phyloP scores from a whole-genome alignment of 2,113 vertebrate species.

The Apaloderma vittatum region DNA sequence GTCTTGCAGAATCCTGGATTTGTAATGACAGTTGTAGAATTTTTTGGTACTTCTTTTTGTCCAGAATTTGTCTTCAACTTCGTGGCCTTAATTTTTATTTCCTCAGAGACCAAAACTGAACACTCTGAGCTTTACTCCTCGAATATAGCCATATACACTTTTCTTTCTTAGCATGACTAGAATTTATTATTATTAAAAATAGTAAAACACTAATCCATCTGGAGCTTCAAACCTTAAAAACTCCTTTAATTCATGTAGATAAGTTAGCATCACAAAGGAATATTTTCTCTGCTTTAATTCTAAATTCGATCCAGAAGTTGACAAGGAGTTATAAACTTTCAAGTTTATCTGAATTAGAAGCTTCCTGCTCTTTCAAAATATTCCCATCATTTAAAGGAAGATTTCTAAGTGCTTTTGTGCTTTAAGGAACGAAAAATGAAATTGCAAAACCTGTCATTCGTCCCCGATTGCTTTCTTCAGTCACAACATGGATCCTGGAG shows the following conservation, averaged over 20 bases:
- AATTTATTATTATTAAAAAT: neutral
- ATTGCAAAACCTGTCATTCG: neutral
- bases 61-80: neutral
- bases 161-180: neutral
- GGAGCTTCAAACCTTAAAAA: neutral
- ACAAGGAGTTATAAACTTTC: neutral
- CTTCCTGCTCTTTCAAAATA: neutral
- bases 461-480: neutral
- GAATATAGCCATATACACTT: neutral
- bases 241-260: neutral
- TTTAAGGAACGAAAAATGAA: neutral
- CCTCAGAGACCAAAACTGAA: neutral
- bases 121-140: neutral
- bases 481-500: neutral
- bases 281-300: neutral
- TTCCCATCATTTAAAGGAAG: neutral
- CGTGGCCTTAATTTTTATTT: neutral
- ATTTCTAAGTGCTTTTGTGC: neutral
- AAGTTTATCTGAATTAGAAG: neutral
- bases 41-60: neutral
- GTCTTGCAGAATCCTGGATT: neutral
- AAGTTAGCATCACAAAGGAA: neutral
- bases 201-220: neutral
- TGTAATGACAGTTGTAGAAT: neutral
- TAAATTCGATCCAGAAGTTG: neutral